A percentile compares a stretch with the other conserved stretches of the same genome.
Conservation (phyloP, 2,888 invertebrate species). For the Netelia melanura region DNA sequence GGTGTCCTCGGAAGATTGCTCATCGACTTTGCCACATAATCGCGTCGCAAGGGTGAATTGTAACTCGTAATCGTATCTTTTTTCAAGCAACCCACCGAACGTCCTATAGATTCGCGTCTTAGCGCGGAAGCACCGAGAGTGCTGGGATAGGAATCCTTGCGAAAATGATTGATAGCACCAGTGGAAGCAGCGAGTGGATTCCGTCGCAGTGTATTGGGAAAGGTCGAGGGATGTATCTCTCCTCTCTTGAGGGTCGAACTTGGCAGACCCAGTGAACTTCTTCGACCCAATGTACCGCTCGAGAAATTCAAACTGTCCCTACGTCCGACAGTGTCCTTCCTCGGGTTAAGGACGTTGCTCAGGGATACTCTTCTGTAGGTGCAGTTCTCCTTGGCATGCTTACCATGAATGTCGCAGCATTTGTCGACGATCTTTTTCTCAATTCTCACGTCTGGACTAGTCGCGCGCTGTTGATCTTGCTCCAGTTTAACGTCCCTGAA, state of each 20-base stretch:
- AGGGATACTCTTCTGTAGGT: constrained; percentile 87
- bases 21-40: constrained; percentile 83
- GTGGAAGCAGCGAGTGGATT: constrained; percentile 86
- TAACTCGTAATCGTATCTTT: constrained; percentile 79
- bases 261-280: constrained; percentile 79
- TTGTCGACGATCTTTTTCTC: constrained; percentile 88
- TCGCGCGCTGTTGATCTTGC: constrained; percentile 73
- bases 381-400: constrained; percentile 83
- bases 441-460: constrained; percentile 82
- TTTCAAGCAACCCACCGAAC: constrained; percentile 81
- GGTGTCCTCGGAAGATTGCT: constrained; percentile 79
- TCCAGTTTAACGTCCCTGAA: constrained; percentile 89
- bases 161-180: constrained; percentile 79
- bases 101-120: constrained; percentile 85
- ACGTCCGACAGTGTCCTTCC: constrained; percentile 80
- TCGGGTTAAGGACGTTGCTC: constrained; percentile 86
- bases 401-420: constrained; percentile 91
- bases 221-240: constrained; percentile 90
- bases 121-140: constrained; percentile 78
- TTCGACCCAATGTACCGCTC: constrained; percentile 68
- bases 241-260: constrained; percentile 86
- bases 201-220: constrained; percentile 89
- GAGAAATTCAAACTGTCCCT: constrained; percentile 71
- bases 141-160: constrained; percentile 74
- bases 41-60: constrained; percentile 80